These are phyloP conservation scores for Melanargia galathea DNA, from an alignment of 2,888 invertebrate genomes.

Conservation along the genomic window DNA sequence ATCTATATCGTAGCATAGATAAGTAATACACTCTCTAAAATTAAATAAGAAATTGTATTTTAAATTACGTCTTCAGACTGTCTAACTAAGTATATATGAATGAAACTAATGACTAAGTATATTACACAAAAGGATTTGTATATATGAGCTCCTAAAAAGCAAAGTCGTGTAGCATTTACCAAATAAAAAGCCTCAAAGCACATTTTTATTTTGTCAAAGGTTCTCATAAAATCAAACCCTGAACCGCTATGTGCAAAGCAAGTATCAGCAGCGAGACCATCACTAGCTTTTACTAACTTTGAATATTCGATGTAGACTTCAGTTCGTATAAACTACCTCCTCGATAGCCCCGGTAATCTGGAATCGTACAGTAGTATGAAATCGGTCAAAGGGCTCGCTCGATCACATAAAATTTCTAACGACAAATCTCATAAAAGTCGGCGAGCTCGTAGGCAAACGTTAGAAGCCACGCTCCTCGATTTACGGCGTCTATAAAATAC, in stretches of 20 bases:
- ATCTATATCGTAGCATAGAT: not conserved
- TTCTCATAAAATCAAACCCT: not conserved
- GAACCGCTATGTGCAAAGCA: no score
- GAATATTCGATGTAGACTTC: slow-evolving; percentile 1
- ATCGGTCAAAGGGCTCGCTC: slow-evolving; percentile 55
- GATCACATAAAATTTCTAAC: slow-evolving; percentile 67
- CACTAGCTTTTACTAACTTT: not conserved
- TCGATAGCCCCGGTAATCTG: slow-evolving; percentile 41
- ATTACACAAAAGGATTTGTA: no score
- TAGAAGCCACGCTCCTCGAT: slow-evolving; percentile 77
- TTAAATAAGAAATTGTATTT: no score
- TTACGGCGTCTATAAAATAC: slow-evolving; percentile 79
- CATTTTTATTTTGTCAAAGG: not conserved
- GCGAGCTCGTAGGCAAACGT: slow-evolving; percentile 74
- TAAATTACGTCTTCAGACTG: not conserved
- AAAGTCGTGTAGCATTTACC: no score
- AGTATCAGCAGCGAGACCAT: not conserved
- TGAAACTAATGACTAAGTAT: no score
- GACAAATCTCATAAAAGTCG: slow-evolving; percentile 75
- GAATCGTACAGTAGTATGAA: slow-evolving; percentile 48
- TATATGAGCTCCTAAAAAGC: no score
- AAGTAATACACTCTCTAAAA: not conserved
- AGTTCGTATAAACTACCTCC: slow-evolving; percentile 10
- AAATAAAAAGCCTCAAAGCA: not conserved
- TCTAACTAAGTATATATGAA: no score